phyloP scores from a whole-genome alignment of 2,797 vertebrate genomes.

The Danio aesculapii region DNA sequence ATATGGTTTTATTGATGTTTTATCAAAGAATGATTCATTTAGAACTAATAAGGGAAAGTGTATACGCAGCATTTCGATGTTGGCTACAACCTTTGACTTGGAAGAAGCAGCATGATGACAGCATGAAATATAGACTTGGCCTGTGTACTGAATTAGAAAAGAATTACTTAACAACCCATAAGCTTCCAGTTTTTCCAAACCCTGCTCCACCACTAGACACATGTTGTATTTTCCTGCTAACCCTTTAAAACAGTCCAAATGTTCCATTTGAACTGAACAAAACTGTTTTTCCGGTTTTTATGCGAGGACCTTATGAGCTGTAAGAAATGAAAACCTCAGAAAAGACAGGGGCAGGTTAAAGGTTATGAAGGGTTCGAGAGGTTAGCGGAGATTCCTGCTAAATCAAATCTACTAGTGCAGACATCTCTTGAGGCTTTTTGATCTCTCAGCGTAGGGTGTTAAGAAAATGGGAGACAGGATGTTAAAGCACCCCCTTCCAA shows the following conservation, averaged over 20 bases:
- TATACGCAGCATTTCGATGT: neutral
- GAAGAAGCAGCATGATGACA: conserved; percentile 6
- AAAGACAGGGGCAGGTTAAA: conserved; percentile 29
- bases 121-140: conserved; percentile 41
- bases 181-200: conserved; percentile 36
- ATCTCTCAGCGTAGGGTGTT: conserved; percentile 33
- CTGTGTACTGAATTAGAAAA: conserved; percentile 31
- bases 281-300: conserved; percentile 3
- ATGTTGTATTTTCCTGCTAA: neutral
- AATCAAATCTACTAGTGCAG: conserved; percentile 35
- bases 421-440: conserved; percentile 30
- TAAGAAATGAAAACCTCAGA: too few species aligned
- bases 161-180: conserved; percentile 30
- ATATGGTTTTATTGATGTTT: conserved; percentile 17
- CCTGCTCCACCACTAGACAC: neutral
- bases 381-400: conserved; percentile 26
- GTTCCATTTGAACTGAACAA: neutral
- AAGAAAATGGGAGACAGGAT: conserved; percentile 56
- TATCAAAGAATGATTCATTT: conserved; percentile 36
- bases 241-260: conserved; percentile 3
- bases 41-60: conserved; percentile 13
- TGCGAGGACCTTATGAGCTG: neutral
- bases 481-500: conserved; percentile 44
- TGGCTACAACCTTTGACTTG: conserved; percentile 18
- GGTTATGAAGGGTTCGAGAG: conserved; percentile 25